Evolutionary conservation across 1,140 invertebrate genomes (phyloP), one percentile per base, ranked within the genome.

Genomic region (Notospermus geniculatus): DNA sequence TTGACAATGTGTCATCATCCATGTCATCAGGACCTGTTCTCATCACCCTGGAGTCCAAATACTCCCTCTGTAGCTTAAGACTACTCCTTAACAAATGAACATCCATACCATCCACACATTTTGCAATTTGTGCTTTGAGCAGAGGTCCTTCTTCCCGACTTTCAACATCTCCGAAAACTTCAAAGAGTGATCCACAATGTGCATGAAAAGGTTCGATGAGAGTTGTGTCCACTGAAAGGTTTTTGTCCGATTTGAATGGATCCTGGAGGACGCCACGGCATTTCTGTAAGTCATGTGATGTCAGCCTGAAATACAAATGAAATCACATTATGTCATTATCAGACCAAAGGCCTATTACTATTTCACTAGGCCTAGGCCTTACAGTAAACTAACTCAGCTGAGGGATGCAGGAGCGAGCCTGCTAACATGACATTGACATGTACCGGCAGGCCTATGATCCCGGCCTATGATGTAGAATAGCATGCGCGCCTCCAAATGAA

Each of bases 41-140:
- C 25, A 27, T 22, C 25, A n/a, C n/a, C n/a, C 25, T 50, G 4
- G 46, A 22, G 4, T 59, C 54, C 15, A 74, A 58, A 59, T 68
- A 74, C 19, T 63, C 39, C 50, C 71, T 61, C 54, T 74, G 73
- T 41, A 45, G 13, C 25, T 62, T 17, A 29, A 74, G 25, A 1
- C 67, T 65, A 52, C 67, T 68, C 30, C 63, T 63, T 30, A 70
- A 74, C 53, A 73, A 13, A 0, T 59, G 30, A 22, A 73, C 15
- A 52, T 74, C 73, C 41, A 74, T 46, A 2, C 69, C 69, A 45
- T 74, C 73, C 13, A 71, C 68, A 64, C 67, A 70, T 2, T 71
- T 57, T 2, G 72, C 67, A 25, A 74, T 55, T 30, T 66, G 36
- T 2, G 71, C 71, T 22, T 62, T 63, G 25, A 74, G 53, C 11